phyloP scores from a whole-genome alignment of 1,140 invertebrate genomes.

The Drosophila nasuta region DNA sequence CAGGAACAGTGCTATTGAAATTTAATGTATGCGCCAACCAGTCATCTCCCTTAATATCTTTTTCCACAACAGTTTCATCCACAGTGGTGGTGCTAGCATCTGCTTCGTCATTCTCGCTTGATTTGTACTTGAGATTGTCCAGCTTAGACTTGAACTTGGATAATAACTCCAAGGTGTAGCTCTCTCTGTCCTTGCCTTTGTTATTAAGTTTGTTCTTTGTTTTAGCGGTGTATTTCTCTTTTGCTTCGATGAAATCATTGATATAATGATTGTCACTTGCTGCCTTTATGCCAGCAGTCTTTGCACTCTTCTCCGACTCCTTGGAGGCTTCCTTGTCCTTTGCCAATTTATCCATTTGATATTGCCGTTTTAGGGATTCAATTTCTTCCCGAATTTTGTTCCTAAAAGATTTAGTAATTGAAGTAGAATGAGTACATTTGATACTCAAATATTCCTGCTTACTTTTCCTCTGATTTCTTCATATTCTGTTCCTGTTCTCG shows the following conservation, averaged over 20 bases:
- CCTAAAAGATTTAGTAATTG: constrained; percentile 84
- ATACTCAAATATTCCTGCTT: constrained; percentile 60
- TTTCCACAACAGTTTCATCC: constrained; percentile 72
- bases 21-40: constrained; percentile 92
- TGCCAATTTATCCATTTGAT: constrained; percentile 87
- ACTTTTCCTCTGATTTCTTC: constrained; percentile 89
- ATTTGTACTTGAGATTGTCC: constrained; percentile 88
- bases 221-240: constrained; percentile 91
- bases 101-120: constrained; percentile 64
- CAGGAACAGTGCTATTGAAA: constrained; percentile 91
- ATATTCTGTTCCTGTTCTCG: constrained; percentile 85
- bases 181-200: constrained; percentile 89
- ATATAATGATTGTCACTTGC: constrained; percentile 86
- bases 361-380: constrained; percentile 90
- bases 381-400: constrained; percentile 92
- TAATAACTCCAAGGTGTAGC: constrained; percentile 91
- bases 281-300: constrained; percentile 67
- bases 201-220: constrained; percentile 87
- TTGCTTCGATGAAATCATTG: constrained; percentile 90
- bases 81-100: constrained; percentile 14
- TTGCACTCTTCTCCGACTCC: constrained; percentile 85
- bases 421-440: neutral
- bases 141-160: constrained; percentile 94
- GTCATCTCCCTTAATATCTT: constrained; percentile 86
- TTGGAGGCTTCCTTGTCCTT: constrained; percentile 69